Percentiles rank a stretch among this genome's conserved stretches.
phyloP scores from a whole-genome alignment of 2,797 vertebrate genomes.

The Sparus aurata region DNA sequence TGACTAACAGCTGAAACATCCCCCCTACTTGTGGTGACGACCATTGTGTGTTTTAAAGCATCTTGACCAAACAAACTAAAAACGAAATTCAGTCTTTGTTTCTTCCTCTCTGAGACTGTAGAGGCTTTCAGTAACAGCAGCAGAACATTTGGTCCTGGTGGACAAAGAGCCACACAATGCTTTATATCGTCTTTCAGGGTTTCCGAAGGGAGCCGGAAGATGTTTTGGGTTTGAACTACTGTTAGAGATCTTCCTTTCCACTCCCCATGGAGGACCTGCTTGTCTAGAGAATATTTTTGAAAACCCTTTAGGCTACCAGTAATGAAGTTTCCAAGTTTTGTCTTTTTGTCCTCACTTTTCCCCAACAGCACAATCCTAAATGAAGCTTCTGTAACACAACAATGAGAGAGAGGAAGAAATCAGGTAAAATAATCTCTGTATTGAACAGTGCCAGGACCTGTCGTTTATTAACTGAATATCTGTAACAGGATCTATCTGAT shows the following conservation, averaged over 20 bases:
- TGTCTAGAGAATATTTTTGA: too few relatives aligned
- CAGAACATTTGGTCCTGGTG: slow-evolving; percentile 53
- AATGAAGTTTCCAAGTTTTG: slow-evolving; percentile 24
- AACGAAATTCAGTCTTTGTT: slow-evolving; percentile 36
- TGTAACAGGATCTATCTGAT: too few relatives aligned
- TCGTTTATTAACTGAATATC: too few relatives aligned
- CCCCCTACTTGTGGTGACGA: slow-evolving; percentile 2
- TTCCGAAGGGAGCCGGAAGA: too few relatives aligned
- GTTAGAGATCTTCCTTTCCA: too few relatives aligned
- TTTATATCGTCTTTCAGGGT: too few relatives aligned
- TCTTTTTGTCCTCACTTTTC: slow-evolving; percentile 29
- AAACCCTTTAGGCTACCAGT: too few relatives aligned
- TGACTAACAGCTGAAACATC: background rate
- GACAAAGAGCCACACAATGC: too few relatives aligned
- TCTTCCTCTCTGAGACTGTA: slow-evolving; percentile 28
- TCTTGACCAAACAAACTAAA: slow-evolving; percentile 45
- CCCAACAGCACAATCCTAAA: slow-evolving; percentile 57
- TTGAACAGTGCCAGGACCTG: too few relatives aligned
- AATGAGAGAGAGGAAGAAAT: background rate
- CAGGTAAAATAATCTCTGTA: too few relatives aligned
- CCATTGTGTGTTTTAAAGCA: slow-evolving; percentile 28
- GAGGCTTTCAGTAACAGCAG: slow-evolving; percentile 54
- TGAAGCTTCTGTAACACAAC: background rate
- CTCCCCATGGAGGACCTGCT: too few relatives aligned
- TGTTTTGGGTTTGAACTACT: too few relatives aligned